Percentiles rank a stretch among this genome's conserved stretches.
Evolutionary conservation across 2,888 invertebrate genomes (phyloP).

Genomic region (Idaea dimidiata): DNA sequence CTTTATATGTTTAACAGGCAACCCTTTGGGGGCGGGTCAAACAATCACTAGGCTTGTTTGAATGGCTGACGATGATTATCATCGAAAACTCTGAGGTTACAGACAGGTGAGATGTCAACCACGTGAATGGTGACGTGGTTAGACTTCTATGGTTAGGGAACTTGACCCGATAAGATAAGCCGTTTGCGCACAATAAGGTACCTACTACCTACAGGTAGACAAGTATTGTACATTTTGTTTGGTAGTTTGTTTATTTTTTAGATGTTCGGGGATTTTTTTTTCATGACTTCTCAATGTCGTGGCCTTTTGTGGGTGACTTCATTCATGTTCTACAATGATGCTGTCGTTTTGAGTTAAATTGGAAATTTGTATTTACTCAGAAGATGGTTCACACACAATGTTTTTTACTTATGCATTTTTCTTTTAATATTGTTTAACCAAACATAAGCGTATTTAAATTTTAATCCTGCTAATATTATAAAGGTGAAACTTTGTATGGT

Average conservation of each 20-base stretch:
- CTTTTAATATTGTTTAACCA: too few relatives aligned
- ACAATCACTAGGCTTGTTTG: constrained; percentile 59
- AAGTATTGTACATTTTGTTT: background rate
- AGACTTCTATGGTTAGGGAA: constrained; percentile 47
- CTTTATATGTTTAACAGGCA: constrained; percentile 79
- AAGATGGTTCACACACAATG: too few relatives aligned
- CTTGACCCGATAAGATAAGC: constrained; percentile 64
- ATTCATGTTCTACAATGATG: background rate
- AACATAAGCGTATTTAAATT: too few relatives aligned
- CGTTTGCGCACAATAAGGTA: constrained; percentile 27
- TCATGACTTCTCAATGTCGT: background rate
- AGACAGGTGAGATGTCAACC: constrained; percentile 78
- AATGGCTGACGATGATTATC: constrained; percentile 72
- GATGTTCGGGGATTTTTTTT: background rate
- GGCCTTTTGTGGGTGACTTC: constrained; percentile 3
- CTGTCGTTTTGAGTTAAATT: background rate
- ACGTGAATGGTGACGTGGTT: constrained; percentile 48
- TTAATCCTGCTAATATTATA: too few relatives aligned
- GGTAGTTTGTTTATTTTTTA: constrained; percentile 7
- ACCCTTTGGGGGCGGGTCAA: constrained; percentile 70
- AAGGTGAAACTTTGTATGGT: too few relatives aligned
- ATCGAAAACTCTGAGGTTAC: constrained; percentile 66
- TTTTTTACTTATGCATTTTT: too few relatives aligned
- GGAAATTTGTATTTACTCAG: too few relatives aligned
- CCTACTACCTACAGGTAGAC: constrained; percentile 31